A percentile compares a stretch with the other conserved stretches of the same genome.
Conservation (phyloP, 2,113 vertebrate species). For the Origma solitaria region DNA sequence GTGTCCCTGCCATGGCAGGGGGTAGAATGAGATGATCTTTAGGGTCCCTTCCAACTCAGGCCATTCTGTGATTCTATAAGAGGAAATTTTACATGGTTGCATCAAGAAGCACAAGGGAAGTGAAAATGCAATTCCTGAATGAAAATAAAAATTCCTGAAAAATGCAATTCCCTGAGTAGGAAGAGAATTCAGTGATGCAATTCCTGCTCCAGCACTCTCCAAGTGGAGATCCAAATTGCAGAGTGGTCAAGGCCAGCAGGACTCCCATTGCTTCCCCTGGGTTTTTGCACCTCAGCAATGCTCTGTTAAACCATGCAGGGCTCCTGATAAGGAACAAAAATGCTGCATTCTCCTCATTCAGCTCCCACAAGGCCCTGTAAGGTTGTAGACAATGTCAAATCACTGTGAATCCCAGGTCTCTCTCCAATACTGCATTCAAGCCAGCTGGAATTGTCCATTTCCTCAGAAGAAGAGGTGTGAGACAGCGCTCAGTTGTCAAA, state of each 20-base stretch:
- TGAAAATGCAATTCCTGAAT: not conserved
- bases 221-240: not conserved
- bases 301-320: not conserved
- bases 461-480: not conserved
- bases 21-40: accelerated
- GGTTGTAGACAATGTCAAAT: not conserved
- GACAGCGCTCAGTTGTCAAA: not conserved
- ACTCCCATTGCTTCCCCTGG: not conserved
- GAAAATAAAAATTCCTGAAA: no score
- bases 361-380: not conserved
- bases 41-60: not conserved
- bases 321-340: not conserved
- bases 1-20: not conserved
- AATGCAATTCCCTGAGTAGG: not conserved
- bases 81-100: not conserved
- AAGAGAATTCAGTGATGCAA: not conserved
- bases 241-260: not conserved
- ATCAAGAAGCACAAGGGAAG: not conserved
- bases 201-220: not conserved
- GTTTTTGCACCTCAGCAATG: not conserved
- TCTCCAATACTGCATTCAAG: not conserved
- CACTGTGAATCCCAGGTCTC: not conserved
- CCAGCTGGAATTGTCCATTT: not conserved
- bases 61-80: not conserved
- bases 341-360: not conserved